Evolutionary conservation across 2,797 vertebrate genomes (phyloP), one percentile per base, ranked within the genome.

Genomic region (Scleropages formosus): DNA sequence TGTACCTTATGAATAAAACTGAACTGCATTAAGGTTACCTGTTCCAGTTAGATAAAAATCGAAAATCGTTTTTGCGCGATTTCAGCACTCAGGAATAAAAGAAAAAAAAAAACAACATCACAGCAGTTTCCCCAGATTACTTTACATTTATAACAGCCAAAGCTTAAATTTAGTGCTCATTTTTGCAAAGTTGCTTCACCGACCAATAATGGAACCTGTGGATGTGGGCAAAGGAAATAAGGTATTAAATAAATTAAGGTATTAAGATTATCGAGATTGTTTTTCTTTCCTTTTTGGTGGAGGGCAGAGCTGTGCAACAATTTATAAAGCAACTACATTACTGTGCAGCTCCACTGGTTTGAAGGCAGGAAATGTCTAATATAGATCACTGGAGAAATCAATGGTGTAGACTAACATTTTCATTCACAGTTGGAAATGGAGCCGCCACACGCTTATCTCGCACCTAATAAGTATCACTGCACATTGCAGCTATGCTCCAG

Each of bases 281-380:
- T 39, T 39, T 39, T 39, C 31, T 39, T 39, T n/a, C n/a, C n/a
- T 39, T 39, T 39, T 39, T 6, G n/a, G n/a, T 39, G 31, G 2
- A 39, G 31, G 31, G 2, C 31, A 39, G 31, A n/a, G n/a, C n/a
- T n/a, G n/a, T 6, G 2, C 2, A 6, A 6, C 31, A n/a, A 8
- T 18, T 56, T 18, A 56, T 72, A 46, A 13, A 72, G 26, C 16
- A 46, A 60, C 15, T 13, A 59, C 44, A 1, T 64, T 64, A 16
- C 46, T 61, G 70, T 60, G 70, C n/a, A 60, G 58, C 31, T 44
- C 18, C 53, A 56, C 56, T 72, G 70, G 56, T 60, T 44, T 39
- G 56, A 61, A 71, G 51, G n/a, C 49, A 31, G 51, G 49, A 27
- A 51, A 56, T 58, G 31, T 58, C 24, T 51, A 26, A 31, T 44